These are phyloP conservation scores for Huso huso DNA, from an alignment of 2,797 vertebrate species.

Conservation along the genomic window DNA sequence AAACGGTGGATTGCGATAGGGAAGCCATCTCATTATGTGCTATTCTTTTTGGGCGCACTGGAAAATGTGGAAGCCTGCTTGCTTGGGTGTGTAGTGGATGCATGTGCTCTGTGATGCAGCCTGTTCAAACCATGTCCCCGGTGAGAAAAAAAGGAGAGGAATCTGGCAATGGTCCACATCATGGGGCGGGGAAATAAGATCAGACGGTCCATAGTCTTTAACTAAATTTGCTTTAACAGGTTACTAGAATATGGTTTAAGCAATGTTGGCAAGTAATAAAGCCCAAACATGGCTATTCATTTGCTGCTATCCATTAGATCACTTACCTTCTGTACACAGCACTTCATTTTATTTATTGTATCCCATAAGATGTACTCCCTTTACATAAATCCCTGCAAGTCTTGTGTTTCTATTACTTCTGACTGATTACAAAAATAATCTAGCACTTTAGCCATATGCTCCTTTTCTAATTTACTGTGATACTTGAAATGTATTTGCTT, in stretches of 20 bases:
- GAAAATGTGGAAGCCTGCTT: not conserved
- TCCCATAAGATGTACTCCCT: constrained; percentile 27
- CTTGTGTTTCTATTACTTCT: not conserved
- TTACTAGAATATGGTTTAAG: too few relatives aligned
- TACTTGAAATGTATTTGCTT: too few relatives aligned
- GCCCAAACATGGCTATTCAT: constrained; percentile 12
- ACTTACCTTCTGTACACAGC: constrained; percentile 37
- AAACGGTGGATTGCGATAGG: not conserved
- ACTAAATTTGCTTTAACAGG: too few relatives aligned
- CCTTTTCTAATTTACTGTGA: constrained; percentile 46
- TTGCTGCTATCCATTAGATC: constrained; percentile 32
- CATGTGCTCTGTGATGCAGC: too few relatives aligned
- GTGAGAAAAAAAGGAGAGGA: too few relatives aligned
- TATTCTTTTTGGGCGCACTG: not conserved
- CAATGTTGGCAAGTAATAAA: too few relatives aligned
- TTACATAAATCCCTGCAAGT: not conserved
- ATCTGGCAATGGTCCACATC: too few relatives aligned
- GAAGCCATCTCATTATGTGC: not conserved
- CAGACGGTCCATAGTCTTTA: too few relatives aligned
- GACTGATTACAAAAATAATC: constrained; percentile 18
- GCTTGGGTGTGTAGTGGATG: too few relatives aligned
- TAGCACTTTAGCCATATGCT: constrained; percentile 34
- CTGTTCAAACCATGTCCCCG: too few relatives aligned
- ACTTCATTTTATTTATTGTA: constrained; percentile 42
- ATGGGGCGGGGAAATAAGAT: too few relatives aligned